phyloP scores from a whole-genome alignment of 1,140 invertebrate species.

The Philotrypesis tridentata region DNA sequence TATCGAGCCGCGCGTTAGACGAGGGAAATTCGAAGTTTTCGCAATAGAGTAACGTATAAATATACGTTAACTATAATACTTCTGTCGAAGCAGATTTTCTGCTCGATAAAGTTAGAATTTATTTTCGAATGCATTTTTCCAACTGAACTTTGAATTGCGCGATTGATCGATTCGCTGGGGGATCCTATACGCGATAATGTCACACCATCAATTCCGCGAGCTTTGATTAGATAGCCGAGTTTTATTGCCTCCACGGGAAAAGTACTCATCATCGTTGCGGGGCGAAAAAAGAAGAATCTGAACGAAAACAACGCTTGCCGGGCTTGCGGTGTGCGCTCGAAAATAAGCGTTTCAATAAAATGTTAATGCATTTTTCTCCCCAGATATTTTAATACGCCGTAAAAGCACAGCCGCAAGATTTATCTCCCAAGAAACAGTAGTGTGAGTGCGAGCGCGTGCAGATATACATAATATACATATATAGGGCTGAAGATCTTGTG shows the following conservation, averaged over 20 bases:
- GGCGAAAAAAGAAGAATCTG: neutral
- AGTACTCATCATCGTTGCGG: conserved; percentile 36
- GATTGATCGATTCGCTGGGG: conserved; percentile 52
- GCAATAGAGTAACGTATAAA: neutral
- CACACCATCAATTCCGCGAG: conserved; percentile 55
- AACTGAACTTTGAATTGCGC: neutral
- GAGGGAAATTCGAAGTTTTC: neutral
- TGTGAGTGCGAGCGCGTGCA: neutral
- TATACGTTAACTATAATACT: neutral
- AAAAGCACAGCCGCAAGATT: neutral
- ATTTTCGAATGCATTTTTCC: conserved; percentile 28
- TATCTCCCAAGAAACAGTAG: conserved; percentile 37
- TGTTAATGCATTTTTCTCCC: neutral
- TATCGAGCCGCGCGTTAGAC: neutral
- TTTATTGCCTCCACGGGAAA: conserved; percentile 60
- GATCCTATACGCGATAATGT: conserved; percentile 60
- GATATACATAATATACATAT: neutral
- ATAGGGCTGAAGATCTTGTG: conserved; percentile 20
- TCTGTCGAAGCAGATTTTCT: neutral
- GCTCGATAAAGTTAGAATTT: conserved; percentile 34
- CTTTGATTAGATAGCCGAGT: conserved; percentile 66
- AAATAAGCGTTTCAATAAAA: neutral
- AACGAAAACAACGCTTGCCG: no score
- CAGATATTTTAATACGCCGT: conserved; percentile 2
- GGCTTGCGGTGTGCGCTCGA: no score